Percentiles rank a stretch among this genome's conserved stretches.
Evolutionary conservation across 64 coral and sea anemone species (phyloP).

Genomic region (Montipora efflorescens): DNA sequence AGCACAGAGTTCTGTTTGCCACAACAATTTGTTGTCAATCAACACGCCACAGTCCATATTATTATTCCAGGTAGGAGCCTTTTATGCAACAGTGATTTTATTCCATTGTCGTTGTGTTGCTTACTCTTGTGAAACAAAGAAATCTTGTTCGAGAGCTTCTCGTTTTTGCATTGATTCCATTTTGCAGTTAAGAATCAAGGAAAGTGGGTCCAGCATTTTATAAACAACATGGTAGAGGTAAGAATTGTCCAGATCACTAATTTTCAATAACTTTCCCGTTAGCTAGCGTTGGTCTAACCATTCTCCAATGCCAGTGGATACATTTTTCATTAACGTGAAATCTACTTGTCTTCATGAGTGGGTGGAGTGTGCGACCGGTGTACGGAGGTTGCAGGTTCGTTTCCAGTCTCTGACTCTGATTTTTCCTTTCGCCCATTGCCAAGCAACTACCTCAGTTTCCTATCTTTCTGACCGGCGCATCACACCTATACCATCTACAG

Average conservation of each 20-base stretch:
- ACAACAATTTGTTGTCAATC: constrained; percentile 67
- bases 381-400: no score
- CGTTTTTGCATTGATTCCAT: neutral
- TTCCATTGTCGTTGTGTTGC: neutral
- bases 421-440: no score
- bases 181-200: constrained; percentile 95
- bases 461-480: no score
- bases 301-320: neutral
- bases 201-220: constrained; percentile 97
- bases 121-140: neutral
- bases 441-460: no score
- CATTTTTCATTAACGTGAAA: no score
- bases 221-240: constrained; percentile 96
- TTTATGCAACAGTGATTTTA: neutral
- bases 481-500: no score
- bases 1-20: constrained; percentile 81
- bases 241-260: neutral
- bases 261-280: neutral
- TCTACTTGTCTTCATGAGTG: no score
- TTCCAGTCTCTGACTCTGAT: no score
- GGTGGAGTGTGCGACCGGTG: no score
- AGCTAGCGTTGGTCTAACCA: neutral
- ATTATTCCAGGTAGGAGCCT: constrained; percentile 86
- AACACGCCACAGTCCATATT: constrained; percentile 93
- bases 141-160: neutral